These are phyloP conservation scores for Montipora capitata DNA, from an alignment of 92 coral and sea anemone species.

Conservation along the genomic window DNA sequence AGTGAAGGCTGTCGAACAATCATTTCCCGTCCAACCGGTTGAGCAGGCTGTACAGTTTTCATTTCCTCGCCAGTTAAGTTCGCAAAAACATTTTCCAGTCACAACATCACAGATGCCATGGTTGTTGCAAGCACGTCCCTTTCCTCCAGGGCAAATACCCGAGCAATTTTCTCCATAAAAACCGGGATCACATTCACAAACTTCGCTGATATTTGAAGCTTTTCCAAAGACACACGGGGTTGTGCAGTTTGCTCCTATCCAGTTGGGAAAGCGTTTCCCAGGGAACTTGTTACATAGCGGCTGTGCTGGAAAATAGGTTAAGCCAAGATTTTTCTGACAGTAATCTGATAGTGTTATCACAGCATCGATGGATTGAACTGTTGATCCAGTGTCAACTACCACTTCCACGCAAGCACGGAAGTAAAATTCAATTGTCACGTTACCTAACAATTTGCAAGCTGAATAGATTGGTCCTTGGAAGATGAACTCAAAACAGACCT, in stretches of 20 bases:
- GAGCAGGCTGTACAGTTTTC: slow-evolving; percentile 90
- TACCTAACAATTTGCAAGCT: slow-evolving; percentile 81
- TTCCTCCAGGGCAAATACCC: slow-evolving; percentile 93
- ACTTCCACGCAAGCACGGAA: slow-evolving; percentile 86
- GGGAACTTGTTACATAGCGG: slow-evolving; percentile 90
- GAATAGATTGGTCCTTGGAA: slow-evolving; percentile 74
- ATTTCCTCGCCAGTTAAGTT: slow-evolving; percentile 91
- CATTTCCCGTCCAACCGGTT: slow-evolving; percentile 91
- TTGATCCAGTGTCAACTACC: slow-evolving; percentile 76
- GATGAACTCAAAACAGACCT: slow-evolving; percentile 75
- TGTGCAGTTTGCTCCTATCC: slow-evolving; percentile 96
- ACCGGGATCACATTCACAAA: slow-evolving; percentile 87
- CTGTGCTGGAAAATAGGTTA: slow-evolving; percentile 93
- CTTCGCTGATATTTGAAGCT: slow-evolving; percentile 66
- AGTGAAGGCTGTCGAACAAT: slow-evolving; percentile 88
- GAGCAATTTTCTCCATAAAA: slow-evolving; percentile 92
- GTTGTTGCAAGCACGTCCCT: slow-evolving; percentile 80
- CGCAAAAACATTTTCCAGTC: slow-evolving; percentile 87
- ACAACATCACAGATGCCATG: slow-evolving; percentile 87
- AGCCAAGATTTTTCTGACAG: slow-evolving; percentile 80
- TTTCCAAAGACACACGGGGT: slow-evolving; percentile 89
- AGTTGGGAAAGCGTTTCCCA: slow-evolving; percentile 89
- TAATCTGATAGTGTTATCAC: slow-evolving; percentile 92
- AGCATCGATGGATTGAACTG: slow-evolving; percentile 79
- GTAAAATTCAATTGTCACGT: slow-evolving; percentile 85